Base-by-base conservation (phyloP, 1,140 invertebrate species). In the Orius insidiosus region DNA sequence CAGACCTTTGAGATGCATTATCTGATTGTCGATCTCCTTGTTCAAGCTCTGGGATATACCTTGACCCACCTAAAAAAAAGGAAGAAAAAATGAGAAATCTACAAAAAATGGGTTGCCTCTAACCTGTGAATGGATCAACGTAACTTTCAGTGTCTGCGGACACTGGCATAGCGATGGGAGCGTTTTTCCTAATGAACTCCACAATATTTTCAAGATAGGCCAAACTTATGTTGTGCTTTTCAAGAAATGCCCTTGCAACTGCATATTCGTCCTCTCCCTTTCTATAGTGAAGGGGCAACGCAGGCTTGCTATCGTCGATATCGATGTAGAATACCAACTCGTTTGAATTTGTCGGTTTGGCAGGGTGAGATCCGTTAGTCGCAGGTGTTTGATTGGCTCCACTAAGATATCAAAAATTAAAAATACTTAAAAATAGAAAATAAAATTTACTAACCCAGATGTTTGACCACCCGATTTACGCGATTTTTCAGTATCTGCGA, bases 251-350 rank as follows among this genome's bases (percentile, higher is more conserved):
- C 52, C 78, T 74, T 18, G 78, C 77, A 15, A 71, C 73, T 50
- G 67, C 60, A 65, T 70, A 77, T 0, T 75, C 74, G 56, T 80
- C 73, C 54, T 80, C 74, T 10, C 49, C 48, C 15, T 55, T 58
- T 8, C 72, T 72, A 59, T 97, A 96, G 60, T 85, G 97, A 41
- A 98, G 64, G 63, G 96, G 95, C 3, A 96, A 63, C 0, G 86
- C 74, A 2, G 84, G 80, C 38, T 76, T 73, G 1, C 81, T 85
- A 59, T 94, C 89, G 59, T 93, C 83, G 47, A 96, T 79, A 55
- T 94, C 89, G 3, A 98, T 86, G 52, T 75, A 80, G 61, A 97
- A 97, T 13, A 96, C 90, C 66, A 78, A 95, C 67, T 97, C 93
- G 61, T 96, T 96, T 57, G 88, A 80, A n/a, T 43, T 43, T 41